phyloP scores from a whole-genome alignment of 1,140 invertebrate genomes.

The Drosophila sp. region DNA sequence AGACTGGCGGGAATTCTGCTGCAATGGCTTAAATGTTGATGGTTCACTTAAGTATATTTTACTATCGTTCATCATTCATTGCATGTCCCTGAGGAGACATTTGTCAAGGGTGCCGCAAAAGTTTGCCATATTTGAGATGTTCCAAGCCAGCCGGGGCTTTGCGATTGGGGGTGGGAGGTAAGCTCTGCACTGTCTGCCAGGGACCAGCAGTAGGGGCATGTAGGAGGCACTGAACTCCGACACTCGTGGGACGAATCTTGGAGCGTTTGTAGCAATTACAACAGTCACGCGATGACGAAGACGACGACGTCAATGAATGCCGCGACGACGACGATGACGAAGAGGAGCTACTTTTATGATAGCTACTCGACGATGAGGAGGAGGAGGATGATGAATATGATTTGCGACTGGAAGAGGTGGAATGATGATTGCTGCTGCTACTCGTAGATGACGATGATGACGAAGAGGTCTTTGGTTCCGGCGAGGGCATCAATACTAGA shows the following conservation, averaged over 20 bases:
- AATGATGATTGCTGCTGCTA: constrained; percentile 55
- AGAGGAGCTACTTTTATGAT: constrained; percentile 60
- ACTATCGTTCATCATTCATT: too few relatives aligned
- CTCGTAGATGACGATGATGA: constrained; percentile 34
- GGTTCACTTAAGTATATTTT: too few relatives aligned
- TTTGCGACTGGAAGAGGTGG: constrained; percentile 56
- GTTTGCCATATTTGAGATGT: constrained; percentile 88
- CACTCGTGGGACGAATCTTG: constrained; percentile 86
- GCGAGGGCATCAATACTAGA: constrained; percentile 68
- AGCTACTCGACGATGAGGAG: constrained; percentile 60
- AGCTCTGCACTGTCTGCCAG: constrained; percentile 73
- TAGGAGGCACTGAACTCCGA: constrained; percentile 86
- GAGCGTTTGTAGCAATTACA: constrained; percentile 86
- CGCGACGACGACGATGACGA: constrained; percentile 62
- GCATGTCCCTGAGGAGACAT: too few relatives aligned
- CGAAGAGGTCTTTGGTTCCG: constrained; percentile 54
- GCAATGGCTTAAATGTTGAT: too few relatives aligned
- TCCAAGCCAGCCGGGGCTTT: constrained; percentile 82
- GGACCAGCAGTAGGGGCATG: constrained; percentile 52
- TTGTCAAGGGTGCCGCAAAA: too few relatives aligned
- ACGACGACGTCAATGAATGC: constrained; percentile 57
- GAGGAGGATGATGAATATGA: constrained; percentile 50
- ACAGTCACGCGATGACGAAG: constrained; percentile 83
- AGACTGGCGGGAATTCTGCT: too few relatives aligned
- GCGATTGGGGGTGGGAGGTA: constrained; percentile 72